These are phyloP conservation scores for Drosophila subquinaria DNA, from an alignment of 2,888 invertebrate genomes.

Conservation along the genomic window DNA sequence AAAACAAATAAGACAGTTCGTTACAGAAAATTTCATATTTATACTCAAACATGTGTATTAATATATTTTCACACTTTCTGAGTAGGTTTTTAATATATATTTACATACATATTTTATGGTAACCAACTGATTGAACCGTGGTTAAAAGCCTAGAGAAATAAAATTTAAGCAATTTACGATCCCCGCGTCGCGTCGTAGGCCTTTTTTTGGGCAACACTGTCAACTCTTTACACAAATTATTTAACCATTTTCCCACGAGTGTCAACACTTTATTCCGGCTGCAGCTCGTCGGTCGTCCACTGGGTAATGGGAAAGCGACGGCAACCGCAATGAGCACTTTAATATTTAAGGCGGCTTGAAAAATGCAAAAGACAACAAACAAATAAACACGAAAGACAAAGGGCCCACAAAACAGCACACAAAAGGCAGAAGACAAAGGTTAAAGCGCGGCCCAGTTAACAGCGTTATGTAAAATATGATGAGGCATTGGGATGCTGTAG, in stretches of 20 bases:
- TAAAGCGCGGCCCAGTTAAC: slow-evolving; percentile 44
- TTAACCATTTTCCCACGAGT: slow-evolving; percentile 80
- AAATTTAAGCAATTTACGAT: slow-evolving; percentile 67
- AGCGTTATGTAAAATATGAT: slow-evolving; percentile 45
- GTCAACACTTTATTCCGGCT: slow-evolving; percentile 68
- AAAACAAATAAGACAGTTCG: neutral
- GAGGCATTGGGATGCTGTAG: slow-evolving; percentile 41
- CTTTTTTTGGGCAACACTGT: slow-evolving; percentile 53
- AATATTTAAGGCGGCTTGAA: slow-evolving; percentile 75
- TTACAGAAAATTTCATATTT: no score
- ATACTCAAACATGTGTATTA: neutral
- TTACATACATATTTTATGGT: slow-evolving; percentile 63
- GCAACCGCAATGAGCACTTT: slow-evolving; percentile 69
- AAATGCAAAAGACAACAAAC: slow-evolving; percentile 71
- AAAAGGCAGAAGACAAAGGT: slow-evolving; percentile 43
- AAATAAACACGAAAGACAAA: slow-evolving; percentile 34
- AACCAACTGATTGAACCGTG: slow-evolving; percentile 25
- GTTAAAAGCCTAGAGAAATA: slow-evolving; percentile 33
- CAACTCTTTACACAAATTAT: slow-evolving; percentile 79
- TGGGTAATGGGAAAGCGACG: slow-evolving; percentile 29
- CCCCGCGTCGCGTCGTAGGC: slow-evolving; percentile 31
- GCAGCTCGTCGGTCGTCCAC: slow-evolving; percentile 36
- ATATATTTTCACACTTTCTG: neutral
- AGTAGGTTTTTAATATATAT: slow-evolving; percentile 21
- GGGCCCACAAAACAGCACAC: slow-evolving; percentile 32